Percentiles rank a stretch among this genome's conserved stretches.
Evolutionary conservation across 2,888 invertebrate genomes (phyloP).

Genomic region (Drosophila longiperda): DNA sequence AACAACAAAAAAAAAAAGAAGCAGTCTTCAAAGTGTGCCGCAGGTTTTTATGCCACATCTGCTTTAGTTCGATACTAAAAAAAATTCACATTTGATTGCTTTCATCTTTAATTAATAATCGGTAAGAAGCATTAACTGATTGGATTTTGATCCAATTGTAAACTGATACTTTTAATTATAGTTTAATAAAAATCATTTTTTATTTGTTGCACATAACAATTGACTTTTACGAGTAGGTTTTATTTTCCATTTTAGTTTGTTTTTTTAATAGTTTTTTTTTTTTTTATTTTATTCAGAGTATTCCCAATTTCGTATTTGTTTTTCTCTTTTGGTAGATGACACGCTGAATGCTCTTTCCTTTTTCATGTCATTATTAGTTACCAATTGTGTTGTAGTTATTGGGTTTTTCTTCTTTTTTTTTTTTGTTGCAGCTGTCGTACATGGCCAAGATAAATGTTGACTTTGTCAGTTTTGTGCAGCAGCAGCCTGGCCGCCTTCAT

Average conservation of each 20-base stretch:
- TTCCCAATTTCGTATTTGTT: not conserved
- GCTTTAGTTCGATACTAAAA: conserved; percentile 2
- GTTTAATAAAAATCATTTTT: not conserved
- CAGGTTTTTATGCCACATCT: not conserved
- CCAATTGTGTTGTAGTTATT: conserved; percentile 14
- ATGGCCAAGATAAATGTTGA: conserved; percentile 74
- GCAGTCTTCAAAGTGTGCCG: conserved; percentile 28
- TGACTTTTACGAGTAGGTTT: not conserved
- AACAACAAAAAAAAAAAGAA: not conserved
- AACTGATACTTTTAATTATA: not conserved
- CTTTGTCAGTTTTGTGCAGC: conserved; percentile 70
- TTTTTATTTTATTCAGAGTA: not conserved
- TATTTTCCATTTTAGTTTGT: not conserved
- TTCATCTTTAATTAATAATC: conserved; percentile 3
- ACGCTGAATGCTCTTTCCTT: conserved; percentile 27
- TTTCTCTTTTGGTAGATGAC: not conserved
- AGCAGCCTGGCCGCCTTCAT: conserved; percentile 63
- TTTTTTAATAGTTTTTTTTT: not conserved
- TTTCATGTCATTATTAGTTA: conserved; percentile 49
- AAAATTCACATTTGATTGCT: conserved; percentile 7
- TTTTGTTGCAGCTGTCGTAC: conserved; percentile 36
- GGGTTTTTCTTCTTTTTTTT: not conserved
- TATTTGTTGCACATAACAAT: not conserved
- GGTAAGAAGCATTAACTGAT: not conserved
- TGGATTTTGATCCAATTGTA: not conserved